Evolutionary conservation across 2,888 invertebrate species (phyloP).

Genomic region (Lumbricus terrestris): DNA sequence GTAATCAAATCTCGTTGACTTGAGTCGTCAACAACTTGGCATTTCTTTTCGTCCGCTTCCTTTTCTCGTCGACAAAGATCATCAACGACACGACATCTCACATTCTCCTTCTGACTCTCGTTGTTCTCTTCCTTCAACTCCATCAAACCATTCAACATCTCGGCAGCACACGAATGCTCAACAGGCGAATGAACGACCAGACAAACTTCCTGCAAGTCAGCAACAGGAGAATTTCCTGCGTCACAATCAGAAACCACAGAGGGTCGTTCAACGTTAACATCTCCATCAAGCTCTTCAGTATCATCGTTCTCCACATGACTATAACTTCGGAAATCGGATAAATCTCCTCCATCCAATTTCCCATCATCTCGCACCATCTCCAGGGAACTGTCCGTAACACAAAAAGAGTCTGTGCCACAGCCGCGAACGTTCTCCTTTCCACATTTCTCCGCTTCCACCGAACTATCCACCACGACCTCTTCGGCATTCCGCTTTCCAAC

Average conservation of each 20-base stretch:
- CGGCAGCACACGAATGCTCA: not conserved
- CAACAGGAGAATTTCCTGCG: not conserved
- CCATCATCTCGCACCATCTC: not conserved
- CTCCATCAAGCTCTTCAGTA: not conserved
- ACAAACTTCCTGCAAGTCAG: not conserved
- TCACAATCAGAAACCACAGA: not conserved
- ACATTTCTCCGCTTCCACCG: not conserved
- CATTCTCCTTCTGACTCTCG: not conserved
- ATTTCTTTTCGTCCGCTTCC: not conserved
- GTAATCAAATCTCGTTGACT: not conserved
- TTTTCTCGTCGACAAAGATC: not conserved
- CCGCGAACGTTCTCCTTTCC: not conserved
- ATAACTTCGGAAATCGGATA: not conserved
- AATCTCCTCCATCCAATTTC: not conserved
- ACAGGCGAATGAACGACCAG: not conserved
- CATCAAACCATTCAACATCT: not conserved
- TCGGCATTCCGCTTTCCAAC: not conserved
- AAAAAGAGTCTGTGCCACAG: not conserved
- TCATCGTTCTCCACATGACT: not conserved
- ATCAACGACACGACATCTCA: not conserved
- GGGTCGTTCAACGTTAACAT: not conserved
- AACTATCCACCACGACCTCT: not conserved
- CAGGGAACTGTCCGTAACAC: not conserved
- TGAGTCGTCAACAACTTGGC: not conserved
- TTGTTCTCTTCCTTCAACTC: not conserved